These are phyloP conservation scores for Aurelia sp. DNA, from an alignment of 30 jellyfish, hydroid and myxozoan species.

Conservation along the genomic window DNA sequence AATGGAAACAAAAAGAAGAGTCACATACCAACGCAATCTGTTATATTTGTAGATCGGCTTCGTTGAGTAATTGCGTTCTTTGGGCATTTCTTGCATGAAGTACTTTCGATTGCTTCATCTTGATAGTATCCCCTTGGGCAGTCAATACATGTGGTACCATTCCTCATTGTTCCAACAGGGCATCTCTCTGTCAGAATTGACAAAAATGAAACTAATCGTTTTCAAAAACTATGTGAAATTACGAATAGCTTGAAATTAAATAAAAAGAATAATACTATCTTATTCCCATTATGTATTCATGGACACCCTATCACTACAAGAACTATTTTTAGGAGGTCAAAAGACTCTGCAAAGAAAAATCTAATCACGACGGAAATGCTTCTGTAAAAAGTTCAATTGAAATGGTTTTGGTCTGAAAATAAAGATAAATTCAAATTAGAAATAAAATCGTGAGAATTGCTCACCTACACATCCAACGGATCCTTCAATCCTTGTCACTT, in stretches of 20 bases:
- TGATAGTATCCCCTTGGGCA: constrained; percentile 56
- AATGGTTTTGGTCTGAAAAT: too few relatives aligned
- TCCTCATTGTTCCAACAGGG: constrained; percentile 17
- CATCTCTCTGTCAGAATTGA: constrained; percentile 16
- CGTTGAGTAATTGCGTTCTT: constrained; percentile 12
- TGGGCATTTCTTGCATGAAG: constrained; percentile 40
- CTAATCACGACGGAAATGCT: too few relatives aligned
- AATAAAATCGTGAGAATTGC: background rate
- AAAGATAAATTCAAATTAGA: too few relatives aligned
- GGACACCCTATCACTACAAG: too few relatives aligned
- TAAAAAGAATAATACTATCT: too few relatives aligned
- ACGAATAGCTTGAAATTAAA: too few relatives aligned
- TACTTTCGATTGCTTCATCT: constrained; percentile 24
- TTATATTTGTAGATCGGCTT: constrained; percentile 10
- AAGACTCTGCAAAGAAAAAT: too few relatives aligned
- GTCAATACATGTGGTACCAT: constrained; percentile 2
- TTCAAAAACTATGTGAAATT: too few relatives aligned
- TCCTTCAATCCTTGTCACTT: constrained; percentile 18
- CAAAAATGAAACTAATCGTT: background rate
- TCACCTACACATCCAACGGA: constrained; percentile 14
- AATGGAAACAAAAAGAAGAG: background rate
- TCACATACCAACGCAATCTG: constrained; percentile 38
- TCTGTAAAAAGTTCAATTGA: too few relatives aligned
- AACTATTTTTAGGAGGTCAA: too few relatives aligned
- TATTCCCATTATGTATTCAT: too few relatives aligned